phyloP scores from a whole-genome alignment of 2,113 vertebrate genomes.

The Paralichthys olivaceus region DNA sequence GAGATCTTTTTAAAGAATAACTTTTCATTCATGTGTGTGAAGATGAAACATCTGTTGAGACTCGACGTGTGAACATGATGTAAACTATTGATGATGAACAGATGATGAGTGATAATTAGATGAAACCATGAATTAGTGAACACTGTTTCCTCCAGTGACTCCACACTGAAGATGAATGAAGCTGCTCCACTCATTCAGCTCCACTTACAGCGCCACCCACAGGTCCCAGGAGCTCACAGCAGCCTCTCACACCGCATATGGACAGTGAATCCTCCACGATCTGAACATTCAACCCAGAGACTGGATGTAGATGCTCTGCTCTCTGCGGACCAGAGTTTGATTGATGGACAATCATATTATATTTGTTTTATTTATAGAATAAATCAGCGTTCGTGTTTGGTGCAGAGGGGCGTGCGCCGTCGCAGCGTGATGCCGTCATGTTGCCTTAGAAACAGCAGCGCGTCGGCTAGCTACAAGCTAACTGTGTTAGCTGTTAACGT shows the following conservation, averaged over 20 bases:
- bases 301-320: too few species aligned
- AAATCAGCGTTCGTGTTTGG: background rate
- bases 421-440: conserved; percentile 46
- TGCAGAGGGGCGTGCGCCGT: conserved; percentile 18
- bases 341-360: too few species aligned
- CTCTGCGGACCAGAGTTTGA: too few species aligned
- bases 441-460: conserved; percentile 51
- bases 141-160: background rate
- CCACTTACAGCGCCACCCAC: conserved; percentile 28
- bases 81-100: too few species aligned
- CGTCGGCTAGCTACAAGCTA: conserved; percentile 16
- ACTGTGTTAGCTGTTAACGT: background rate
- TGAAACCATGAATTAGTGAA: too few species aligned
- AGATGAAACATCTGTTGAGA: too few species aligned
- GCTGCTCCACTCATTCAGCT: background rate
- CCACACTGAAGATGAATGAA: conserved; percentile 15
- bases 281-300: too few species aligned
- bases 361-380: background rate
- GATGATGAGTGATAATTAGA: too few species aligned
- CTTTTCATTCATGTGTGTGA: too few species aligned
- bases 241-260: background rate
- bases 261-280: too few species aligned
- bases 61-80: too few species aligned
- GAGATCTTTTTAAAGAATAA: too few species aligned
- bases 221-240: background rate